Evolutionary conservation across 2,888 invertebrate genomes (phyloP).

Genomic region (Sinotaia quadrata): DNA sequence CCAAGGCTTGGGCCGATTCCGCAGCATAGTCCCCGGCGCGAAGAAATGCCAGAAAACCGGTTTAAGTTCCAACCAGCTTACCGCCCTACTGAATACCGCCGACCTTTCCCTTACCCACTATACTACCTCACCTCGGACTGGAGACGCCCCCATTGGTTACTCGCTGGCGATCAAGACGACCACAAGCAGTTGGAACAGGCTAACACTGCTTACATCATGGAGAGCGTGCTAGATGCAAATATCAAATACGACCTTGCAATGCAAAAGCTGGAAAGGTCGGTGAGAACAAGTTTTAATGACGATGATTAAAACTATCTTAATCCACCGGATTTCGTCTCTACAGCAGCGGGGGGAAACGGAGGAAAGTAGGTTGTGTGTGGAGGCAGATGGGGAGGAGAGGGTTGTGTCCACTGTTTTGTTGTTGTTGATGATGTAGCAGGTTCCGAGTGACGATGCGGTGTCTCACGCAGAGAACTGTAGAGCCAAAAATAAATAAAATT

Average conservation of each 20-base stretch:
- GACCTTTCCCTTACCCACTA: conserved; percentile 51
- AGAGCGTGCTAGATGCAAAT: conserved; percentile 46
- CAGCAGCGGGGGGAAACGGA: neutral
- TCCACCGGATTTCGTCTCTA: neutral
- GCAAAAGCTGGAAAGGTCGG: conserved; percentile 44
- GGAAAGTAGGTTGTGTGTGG: neutral
- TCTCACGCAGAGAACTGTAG: too few relatives aligned
- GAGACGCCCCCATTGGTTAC: conserved; percentile 45
- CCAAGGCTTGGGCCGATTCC: too few relatives aligned
- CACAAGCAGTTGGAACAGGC: conserved; percentile 28
- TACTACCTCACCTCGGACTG: conserved; percentile 54
- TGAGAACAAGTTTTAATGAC: conserved; percentile 8
- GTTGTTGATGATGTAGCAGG: too few relatives aligned
- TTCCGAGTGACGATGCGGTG: too few relatives aligned
- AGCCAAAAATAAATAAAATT: too few relatives aligned
- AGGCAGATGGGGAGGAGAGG: neutral
- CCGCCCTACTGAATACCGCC: too few relatives aligned
- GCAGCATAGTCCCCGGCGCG: neutral
- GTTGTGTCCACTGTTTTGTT: too few relatives aligned
- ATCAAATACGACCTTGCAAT: conserved; percentile 50
- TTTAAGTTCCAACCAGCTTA: conserved; percentile 26
- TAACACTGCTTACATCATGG: conserved; percentile 27
- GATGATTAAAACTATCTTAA: neutral
- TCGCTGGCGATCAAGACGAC: conserved; percentile 36
- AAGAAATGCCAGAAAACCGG: neutral